Base-by-base conservation (phyloP, 2,113 vertebrate genomes). In the Ictalurus punctatus region DNA sequence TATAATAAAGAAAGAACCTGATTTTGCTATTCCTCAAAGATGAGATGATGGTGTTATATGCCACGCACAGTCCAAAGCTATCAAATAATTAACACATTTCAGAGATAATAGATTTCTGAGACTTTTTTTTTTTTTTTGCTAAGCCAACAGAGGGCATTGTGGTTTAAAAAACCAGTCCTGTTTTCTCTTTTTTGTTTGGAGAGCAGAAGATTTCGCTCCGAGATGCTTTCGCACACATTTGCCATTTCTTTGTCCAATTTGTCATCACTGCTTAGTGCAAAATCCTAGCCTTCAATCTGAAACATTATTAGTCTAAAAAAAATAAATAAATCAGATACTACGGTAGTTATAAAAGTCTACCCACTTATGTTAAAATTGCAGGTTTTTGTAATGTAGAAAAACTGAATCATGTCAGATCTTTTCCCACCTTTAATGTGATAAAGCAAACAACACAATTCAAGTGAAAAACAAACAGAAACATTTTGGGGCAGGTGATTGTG, bases 111-210 rank as follows among this genome's bases (percentile, higher is more conserved):
- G 21, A 69, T 59, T 59, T 71, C 52, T 40, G n/a, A 67, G 12
- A 17, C 16, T 59, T 85, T 58, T 79, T 58, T 80, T 56, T 54
- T 54, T 56, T 56, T 56, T 56, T 56, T 56, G 44, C 44, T 52
- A 52, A 52, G 48, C 56, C 83, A 67, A 88, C 83, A 89, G 87
- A 86, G 79, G 90, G 87, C 87, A 91, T 86, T 87, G 85, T 91
- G 76, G 78, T 87, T 81, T 65, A 87, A 81, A 81, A 65, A 63
- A 69, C n/a, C 52, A n/a, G 16, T 27, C 67, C 17, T 73, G 69
- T 71, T 89, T 86, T 81, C 27, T 54, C 56, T n/a, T 48, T 21
- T 74, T 37, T 37, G 30, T 73, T 37, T 9, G 71, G 17, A 73
- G 71, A 73, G 34, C 17, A 8, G 37, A 73, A 19, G 69, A 19